These are phyloP conservation scores for Platycheirus rosarum DNA, from an alignment of 2,888 invertebrate species.

Conservation along the genomic window DNA sequence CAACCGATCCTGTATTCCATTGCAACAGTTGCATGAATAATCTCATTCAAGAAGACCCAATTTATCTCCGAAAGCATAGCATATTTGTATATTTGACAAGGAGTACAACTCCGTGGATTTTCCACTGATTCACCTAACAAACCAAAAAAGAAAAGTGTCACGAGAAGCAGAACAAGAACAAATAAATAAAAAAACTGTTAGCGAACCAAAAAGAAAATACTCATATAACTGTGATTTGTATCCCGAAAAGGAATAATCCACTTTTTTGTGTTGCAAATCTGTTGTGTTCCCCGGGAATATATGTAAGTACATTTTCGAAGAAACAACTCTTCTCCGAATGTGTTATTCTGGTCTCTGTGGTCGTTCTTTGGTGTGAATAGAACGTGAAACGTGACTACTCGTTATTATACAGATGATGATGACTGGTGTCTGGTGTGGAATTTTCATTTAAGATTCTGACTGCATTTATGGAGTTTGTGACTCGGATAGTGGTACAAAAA, in stretches of 20 bases:
- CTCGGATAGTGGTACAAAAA: slow-evolving; percentile 27
- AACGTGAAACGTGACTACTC: slow-evolving; percentile 34
- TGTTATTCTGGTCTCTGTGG: neutral
- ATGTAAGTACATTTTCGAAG: no score
- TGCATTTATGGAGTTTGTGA: slow-evolving; percentile 28
- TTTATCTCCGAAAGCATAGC: no score
- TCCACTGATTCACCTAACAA: neutral
- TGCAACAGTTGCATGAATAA: no score
- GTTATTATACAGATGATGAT: slow-evolving; percentile 26
- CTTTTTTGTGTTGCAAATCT: slow-evolving; percentile 39
- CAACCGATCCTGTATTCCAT: no score
- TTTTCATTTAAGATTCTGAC: slow-evolving; percentile 30
- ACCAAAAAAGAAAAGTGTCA: slow-evolving; percentile 22
- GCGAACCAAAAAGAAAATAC: slow-evolving; percentile 21
- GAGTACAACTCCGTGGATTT: neutral
- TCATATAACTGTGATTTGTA: slow-evolving; percentile 71
- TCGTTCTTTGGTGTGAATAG: slow-evolving; percentile 23
- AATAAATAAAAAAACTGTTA: slow-evolving; percentile 18
- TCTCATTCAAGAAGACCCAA: no score
- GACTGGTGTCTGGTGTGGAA: slow-evolving; percentile 37
- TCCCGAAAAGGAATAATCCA: slow-evolving; percentile 48
- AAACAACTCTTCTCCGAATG: neutral
- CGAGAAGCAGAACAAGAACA: neutral
- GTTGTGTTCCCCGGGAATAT: neutral
- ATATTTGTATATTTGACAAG: no score